Percentiles rank a stretch among this genome's conserved stretches.
Conservation (phyloP, 2,797 vertebrate species). For the Tarsius wallacei region DNA sequence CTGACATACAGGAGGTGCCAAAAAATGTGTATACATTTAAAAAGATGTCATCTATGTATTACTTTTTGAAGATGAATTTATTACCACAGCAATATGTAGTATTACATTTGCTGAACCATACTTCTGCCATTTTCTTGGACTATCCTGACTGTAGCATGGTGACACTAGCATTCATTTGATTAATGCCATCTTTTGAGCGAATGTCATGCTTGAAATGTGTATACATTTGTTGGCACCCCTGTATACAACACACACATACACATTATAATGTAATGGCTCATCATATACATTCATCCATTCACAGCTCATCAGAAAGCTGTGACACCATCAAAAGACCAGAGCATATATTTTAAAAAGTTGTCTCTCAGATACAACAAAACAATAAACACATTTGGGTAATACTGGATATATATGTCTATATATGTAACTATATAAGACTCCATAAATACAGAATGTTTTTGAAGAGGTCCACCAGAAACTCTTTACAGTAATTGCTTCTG, state of each 20-base stretch:
- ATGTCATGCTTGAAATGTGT: too few relatives aligned
- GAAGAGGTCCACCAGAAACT: neutral
- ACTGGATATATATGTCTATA: neutral
- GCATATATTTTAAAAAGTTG: neutral
- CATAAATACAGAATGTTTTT: conserved; percentile 6
- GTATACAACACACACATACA: neutral
- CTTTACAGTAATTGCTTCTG: neutral
- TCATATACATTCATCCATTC: neutral
- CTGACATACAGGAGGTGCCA: too few relatives aligned
- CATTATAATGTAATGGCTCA: neutral
- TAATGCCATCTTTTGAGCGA: too few relatives aligned
- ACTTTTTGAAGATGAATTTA: too few relatives aligned
- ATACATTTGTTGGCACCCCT: too few relatives aligned
- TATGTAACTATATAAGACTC: neutral
- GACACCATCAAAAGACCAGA: neutral
- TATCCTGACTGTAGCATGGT: too few relatives aligned
- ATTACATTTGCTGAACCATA: too few relatives aligned
- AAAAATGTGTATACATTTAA: too few relatives aligned
- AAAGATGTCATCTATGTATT: too few relatives aligned
- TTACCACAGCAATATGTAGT: too few relatives aligned
- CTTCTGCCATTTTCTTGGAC: too few relatives aligned
- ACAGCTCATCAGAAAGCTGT: neutral
- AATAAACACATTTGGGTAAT: neutral
- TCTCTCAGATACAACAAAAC: neutral
- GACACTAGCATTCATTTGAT: too few relatives aligned